Evolutionary conservation across 2,888 invertebrate species (phyloP).

Genomic region (Cryptus armator): DNA sequence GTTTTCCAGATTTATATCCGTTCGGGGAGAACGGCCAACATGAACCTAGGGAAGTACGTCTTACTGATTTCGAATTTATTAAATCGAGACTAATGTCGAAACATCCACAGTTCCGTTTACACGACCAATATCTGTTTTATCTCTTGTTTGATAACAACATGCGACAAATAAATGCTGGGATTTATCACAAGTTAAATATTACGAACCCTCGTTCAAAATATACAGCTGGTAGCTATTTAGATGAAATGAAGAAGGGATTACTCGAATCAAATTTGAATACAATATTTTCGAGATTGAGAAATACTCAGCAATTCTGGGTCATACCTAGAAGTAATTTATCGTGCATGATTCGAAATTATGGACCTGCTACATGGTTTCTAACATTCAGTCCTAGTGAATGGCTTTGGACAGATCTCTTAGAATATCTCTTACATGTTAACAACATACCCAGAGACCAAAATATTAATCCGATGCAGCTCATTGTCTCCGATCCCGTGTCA

Average conservation of each 20-base stretch:
- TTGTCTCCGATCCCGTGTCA: slow-evolving; percentile 63
- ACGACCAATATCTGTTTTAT: slow-evolving; percentile 42
- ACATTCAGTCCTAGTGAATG: slow-evolving; percentile 51
- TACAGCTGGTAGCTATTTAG: slow-evolving; percentile 57
- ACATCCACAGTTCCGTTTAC: not conserved
- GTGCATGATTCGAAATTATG: slow-evolving; percentile 72
- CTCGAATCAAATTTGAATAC: slow-evolving; percentile 67
- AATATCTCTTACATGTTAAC: slow-evolving; percentile 69
- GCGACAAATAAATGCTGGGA: slow-evolving; percentile 70
- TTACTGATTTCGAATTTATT: not conserved
- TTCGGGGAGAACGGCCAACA: not conserved
- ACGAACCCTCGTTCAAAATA: slow-evolving; percentile 61
- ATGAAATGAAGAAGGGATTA: slow-evolving; percentile 53
- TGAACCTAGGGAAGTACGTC: not conserved
- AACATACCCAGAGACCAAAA: not conserved
- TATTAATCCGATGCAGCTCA: not conserved
- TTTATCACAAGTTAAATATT: slow-evolving; percentile 69
- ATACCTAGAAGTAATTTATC: slow-evolving; percentile 64
- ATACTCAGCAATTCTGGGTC: slow-evolving; percentile 68
- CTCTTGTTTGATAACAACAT: slow-evolving; percentile 72
- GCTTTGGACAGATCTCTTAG: slow-evolving; percentile 76
- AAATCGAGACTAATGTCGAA: not conserved
- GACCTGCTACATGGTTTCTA: slow-evolving; percentile 57
- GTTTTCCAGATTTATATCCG: too few relatives aligned
- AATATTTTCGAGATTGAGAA: slow-evolving; percentile 68